Evolutionary conservation across 2,113 vertebrate species (phyloP), one percentile per base, ranked within the genome.

Genomic region (Corythaixoides concolor): DNA sequence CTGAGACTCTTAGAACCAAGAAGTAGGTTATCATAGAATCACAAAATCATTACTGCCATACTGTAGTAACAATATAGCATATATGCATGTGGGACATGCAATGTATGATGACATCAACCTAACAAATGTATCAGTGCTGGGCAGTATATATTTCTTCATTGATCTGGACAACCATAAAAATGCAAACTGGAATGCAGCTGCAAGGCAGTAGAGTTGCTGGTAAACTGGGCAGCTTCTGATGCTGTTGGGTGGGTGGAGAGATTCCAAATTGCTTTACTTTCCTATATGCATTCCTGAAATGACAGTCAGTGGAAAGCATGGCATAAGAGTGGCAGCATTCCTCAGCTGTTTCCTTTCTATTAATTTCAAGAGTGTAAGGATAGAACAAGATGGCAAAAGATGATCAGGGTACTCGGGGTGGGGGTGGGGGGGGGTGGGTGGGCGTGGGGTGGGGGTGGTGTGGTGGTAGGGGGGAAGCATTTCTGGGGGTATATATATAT

Each of bases 271-370:
- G 91, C 95, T 98, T 98, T 97, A 97, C 98, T 98, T 98, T 97
- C 87, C 96, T 96, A 53, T 70, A 75, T 94, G 96, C 98, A 98
- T 99, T 99, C 98, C 97, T 98, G 97, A 97, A 98, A 98, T 99
- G 98, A 98, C 98, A 98, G 97, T 98, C 93, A 92, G 37, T 99
- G 97, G 98, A 99, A 99, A 99, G 98, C 97, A 87, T 98, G 98
- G 97, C 97, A 97, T 98, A 97, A 97, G 96, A 97, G 93, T 95
- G 97, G 97, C 98, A 97, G 96, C 98, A 98, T 99, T 99, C 98
- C 98, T 99, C 98, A 99, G 98, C 98, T 99, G 98, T 98, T 98
- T 98, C 93, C 97, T 97, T 98, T 98, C 97, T 96, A 98, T 97
- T 95, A 83, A 81, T 95, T 91, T 96, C 79, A 89, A 85, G 80